A percentile compares a stretch with the other conserved stretches of the same genome.
phyloP scores from a whole-genome alignment of 1,140 invertebrate genomes.

The Schlechtendalia chinensis region DNA sequence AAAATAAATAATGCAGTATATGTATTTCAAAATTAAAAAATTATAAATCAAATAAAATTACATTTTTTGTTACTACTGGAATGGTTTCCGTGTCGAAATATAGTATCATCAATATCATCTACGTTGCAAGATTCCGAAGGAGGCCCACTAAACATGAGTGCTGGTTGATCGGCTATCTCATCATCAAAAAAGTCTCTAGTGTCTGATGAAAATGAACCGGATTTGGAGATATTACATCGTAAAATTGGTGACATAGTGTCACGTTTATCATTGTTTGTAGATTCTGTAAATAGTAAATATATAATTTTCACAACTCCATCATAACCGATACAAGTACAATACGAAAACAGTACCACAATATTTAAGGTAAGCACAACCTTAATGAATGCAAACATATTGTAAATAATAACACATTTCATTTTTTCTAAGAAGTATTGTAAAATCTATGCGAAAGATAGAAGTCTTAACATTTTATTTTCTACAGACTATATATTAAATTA shows the following conservation, averaged over 20 bases:
- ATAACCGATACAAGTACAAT: too few species aligned
- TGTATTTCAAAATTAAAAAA: neutral
- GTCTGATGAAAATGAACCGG: slow-evolving; percentile 68
- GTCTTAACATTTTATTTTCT: too few species aligned
- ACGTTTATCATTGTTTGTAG: slow-evolving; percentile 25
- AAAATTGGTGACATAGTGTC: slow-evolving; percentile 60
- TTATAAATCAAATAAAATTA: neutral
- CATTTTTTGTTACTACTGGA: slow-evolving; percentile 28
- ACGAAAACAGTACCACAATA: too few species aligned
- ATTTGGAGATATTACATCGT: slow-evolving; percentile 74
- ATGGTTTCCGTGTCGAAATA: slow-evolving; percentile 22
- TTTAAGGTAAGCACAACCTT: too few species aligned
- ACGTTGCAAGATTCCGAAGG: slow-evolving; percentile 40
- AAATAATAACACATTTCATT: too few species aligned
- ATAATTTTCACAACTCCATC: neutral
- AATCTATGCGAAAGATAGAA: too few species aligned
- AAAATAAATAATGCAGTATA: too few species aligned
- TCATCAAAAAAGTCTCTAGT: slow-evolving; percentile 78
- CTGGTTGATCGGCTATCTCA: slow-evolving; percentile 87
- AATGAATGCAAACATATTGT: too few species aligned
- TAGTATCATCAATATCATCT: slow-evolving; percentile 29
- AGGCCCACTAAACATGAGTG: slow-evolving; percentile 66
- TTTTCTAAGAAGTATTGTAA: too few species aligned
- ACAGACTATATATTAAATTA: too few species aligned
- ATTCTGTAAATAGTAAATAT: slow-evolving; percentile 16